phyloP scores from a whole-genome alignment of 1,140 invertebrate genomes.

The Solenopsis invicta region DNA sequence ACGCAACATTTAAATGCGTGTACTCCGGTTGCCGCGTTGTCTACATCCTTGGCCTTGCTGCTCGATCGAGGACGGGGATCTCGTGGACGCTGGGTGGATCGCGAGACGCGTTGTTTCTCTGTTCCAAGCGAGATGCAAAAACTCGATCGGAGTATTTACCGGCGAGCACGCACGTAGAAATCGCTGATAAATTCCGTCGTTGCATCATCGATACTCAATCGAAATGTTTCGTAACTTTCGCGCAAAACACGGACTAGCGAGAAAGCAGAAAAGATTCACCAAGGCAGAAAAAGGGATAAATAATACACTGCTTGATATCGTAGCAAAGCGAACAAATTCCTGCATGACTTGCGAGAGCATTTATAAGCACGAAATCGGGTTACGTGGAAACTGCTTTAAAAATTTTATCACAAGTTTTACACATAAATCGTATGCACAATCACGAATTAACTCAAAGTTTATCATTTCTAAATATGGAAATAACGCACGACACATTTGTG shows the following conservation, averaged over 20 bases:
- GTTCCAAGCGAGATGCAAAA: neutral
- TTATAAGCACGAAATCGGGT: conserved; percentile 77
- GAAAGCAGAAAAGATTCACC: conserved; percentile 61
- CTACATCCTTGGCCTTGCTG: conserved; percentile 78
- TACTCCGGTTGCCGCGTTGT: conserved; percentile 64
- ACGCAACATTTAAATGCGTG: conserved; percentile 82
- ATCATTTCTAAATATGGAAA: too few species aligned
- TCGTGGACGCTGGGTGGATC: conserved; percentile 42
- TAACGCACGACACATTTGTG: too few species aligned
- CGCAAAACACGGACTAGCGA: conserved; percentile 39
- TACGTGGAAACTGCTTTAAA: conserved; percentile 74
- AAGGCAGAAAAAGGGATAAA: conserved; percentile 56
- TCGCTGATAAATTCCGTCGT: conserved; percentile 36
- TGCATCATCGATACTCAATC: conserved; percentile 19
- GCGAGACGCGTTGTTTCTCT: neutral
- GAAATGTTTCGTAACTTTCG: conserved; percentile 41
- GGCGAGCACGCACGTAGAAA: neutral
- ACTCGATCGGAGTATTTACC: too few species aligned
- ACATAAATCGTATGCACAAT: conserved; percentile 59
- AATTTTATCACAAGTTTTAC: conserved; percentile 78
- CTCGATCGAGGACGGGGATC: conserved; percentile 39
- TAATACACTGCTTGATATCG: conserved; percentile 49
- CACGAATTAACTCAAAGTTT: neutral
- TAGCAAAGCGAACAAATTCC: conserved; percentile 72
- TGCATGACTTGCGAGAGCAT: conserved; percentile 70